Percentiles rank a stretch among this genome's conserved stretches.
These are phyloP conservation scores for Leucozona laternaria DNA, from an alignment of 2,888 invertebrate genomes.

Conservation along the genomic window DNA sequence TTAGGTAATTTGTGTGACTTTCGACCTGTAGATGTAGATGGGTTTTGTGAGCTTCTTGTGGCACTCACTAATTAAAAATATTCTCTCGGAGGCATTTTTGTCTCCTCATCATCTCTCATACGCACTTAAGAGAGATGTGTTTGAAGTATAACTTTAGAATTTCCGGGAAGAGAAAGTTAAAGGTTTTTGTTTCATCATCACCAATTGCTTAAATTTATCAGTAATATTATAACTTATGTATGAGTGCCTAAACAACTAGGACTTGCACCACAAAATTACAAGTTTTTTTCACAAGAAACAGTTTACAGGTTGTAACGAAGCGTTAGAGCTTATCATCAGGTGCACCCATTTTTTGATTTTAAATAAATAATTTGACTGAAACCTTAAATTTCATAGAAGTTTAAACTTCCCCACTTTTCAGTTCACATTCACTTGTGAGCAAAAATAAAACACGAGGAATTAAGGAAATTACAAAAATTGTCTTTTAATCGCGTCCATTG, in stretches of 20 bases:
- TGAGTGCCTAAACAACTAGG: background rate
- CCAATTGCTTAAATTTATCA: background rate
- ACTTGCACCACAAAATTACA: no score
- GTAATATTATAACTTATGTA: background rate
- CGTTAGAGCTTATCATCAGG: no score
- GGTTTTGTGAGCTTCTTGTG: slow-evolving; percentile 13
- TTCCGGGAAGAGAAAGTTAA: background rate
- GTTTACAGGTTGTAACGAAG: no score
- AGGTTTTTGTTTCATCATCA: background rate
- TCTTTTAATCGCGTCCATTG: no score
- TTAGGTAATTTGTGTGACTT: slow-evolving; percentile 24
- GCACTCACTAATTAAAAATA: slow-evolving; percentile 34
- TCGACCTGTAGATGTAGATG: slow-evolving; percentile 10
- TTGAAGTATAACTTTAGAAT: background rate
- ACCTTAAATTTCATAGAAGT: no score
- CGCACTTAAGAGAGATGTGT: background rate
- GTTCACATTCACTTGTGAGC: no score
- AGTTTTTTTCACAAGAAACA: no score
- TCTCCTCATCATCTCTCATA: background rate
- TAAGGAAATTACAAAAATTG: no score
- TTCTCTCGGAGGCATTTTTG: slow-evolving; percentile 1
- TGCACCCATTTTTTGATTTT: no score
- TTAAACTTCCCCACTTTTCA: no score
- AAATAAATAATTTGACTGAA: no score
- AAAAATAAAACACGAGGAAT: no score